A percentile compares a stretch with the other conserved stretches of the same genome.
Evolutionary conservation across 2,888 invertebrate genomes (phyloP).

Genomic region (Therioaphis trifolii): DNA sequence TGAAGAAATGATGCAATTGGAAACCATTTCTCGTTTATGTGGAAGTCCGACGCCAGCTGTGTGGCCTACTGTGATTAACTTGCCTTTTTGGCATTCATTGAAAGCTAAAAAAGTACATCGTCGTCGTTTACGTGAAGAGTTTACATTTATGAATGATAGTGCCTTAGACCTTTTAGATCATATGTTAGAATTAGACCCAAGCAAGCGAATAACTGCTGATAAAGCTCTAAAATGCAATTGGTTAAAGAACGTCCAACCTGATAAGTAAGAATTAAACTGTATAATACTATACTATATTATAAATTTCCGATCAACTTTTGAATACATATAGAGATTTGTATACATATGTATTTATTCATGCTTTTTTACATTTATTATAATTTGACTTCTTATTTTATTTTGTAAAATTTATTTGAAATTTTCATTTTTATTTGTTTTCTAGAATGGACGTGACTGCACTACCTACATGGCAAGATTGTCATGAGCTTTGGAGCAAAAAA

Average conservation of each 20-base stretch:
- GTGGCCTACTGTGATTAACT: constrained; percentile 94
- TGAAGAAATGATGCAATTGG: constrained; percentile 91
- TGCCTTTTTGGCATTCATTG: constrained; percentile 91
- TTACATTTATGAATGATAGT: constrained; percentile 87
- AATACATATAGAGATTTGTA: too few relatives aligned
- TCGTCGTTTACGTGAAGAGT: constrained; percentile 90
- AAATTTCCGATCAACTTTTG: too few relatives aligned
- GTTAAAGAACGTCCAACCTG: constrained; percentile 90
- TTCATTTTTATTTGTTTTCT: not conserved
- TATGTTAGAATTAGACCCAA: constrained; percentile 97
- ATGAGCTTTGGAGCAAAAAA: constrained; percentile 98
- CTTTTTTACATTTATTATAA: too few relatives aligned
- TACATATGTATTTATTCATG: too few relatives aligned
- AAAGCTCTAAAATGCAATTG: constrained; percentile 92
- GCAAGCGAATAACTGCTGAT: constrained; percentile 91
- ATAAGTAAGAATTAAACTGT: constrained; percentile 76
- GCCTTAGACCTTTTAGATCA: constrained; percentile 92
- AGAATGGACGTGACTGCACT: constrained; percentile 86
- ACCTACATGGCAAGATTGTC: constrained; percentile 98
- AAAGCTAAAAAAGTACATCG: constrained; percentile 91
- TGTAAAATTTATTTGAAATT: too few relatives aligned
- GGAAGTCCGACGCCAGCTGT: constrained; percentile 96
- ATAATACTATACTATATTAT: too few relatives aligned
- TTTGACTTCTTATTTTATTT: too few relatives aligned
- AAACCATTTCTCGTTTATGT: constrained; percentile 92